A percentile compares a stretch with the other conserved stretches of the same genome.
phyloP scores from a whole-genome alignment of 2,113 vertebrate genomes.

The Aramus guarauna region DNA sequence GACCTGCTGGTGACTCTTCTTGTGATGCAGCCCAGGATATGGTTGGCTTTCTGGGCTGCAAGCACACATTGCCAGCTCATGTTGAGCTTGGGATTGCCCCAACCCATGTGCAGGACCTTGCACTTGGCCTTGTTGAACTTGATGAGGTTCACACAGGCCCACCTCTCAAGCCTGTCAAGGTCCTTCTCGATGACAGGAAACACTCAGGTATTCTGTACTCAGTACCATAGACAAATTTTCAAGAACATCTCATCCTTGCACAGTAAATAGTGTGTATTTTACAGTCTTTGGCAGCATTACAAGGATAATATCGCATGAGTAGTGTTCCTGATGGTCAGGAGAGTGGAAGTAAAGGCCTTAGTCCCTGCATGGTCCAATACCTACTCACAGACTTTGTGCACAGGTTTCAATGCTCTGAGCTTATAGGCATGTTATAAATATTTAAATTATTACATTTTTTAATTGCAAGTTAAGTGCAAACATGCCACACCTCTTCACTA shows the following conservation, averaged over 20 bases:
- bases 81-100: too few species aligned
- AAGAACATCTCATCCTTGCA: neutral
- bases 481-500: neutral
- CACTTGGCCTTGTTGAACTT: too few species aligned
- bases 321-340: neutral
- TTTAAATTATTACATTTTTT: neutral
- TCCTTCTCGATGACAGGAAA: neutral
- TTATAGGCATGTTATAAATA: neutral
- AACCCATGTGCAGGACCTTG: too few species aligned
- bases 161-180: too few species aligned
- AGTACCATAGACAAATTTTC: neutral
- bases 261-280: neutral
- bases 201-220: neutral
- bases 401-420: neutral
- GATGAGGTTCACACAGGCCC: too few species aligned
- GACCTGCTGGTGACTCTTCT: too few species aligned
- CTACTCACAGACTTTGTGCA: neutral
- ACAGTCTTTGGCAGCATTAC: neutral
- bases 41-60: too few species aligned
- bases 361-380: neutral
- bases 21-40: too few species aligned
- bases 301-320: neutral
- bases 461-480: neutral
- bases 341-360: neutral
- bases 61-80: too few species aligned